Evolutionary conservation across 1,140 invertebrate species (phyloP), one percentile per base, ranked within the genome.

Genomic region (Philopotamus ludificatus): DNA sequence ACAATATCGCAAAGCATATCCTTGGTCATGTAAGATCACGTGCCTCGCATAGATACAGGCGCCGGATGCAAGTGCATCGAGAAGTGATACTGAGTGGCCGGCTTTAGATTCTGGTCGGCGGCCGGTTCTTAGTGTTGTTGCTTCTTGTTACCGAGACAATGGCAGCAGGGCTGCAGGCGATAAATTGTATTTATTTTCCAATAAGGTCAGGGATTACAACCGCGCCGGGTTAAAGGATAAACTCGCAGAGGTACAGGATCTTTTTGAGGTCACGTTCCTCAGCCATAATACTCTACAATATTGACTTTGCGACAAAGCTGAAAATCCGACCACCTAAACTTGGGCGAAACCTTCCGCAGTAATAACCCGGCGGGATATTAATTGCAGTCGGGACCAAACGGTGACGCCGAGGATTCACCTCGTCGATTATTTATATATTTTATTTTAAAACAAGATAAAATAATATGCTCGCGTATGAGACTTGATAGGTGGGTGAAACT

Each of bases 131-230:
- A 28, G 10, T 20, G 34, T 21, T 16, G 34, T 57, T 28, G 54
- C 41, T 57, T 18, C 54, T 22, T 28, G 54, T 57, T 20, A 41
- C 9, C 34, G 12, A 28, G 10, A 21, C 4, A 10, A 3, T 4
- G 15, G 16, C 54, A 57, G 12, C 8, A 57, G 12, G 8, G 54
- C 39, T 57, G 57, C 57, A 60, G 23, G 22, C 57, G 41, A 60
- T 60, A 60, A 60, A 60, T 60, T 60, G 42, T 60, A 60, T 60
- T 60, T 60, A 60, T 60, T 60, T 60, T 60, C 57, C 57, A 60
- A 47, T 60, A 60, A 60, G 57, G 42, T 47, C 57, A 28, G 2
- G 41, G 57, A 60, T 60, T 60, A 60, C 57, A 60, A 60, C 41
- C 57, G 25, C 28, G 57, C 57, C 16, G 57, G 57, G 34, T 47